Conservation (phyloP, 2,888 invertebrate genomes). For the Macaria liturata region DNA sequence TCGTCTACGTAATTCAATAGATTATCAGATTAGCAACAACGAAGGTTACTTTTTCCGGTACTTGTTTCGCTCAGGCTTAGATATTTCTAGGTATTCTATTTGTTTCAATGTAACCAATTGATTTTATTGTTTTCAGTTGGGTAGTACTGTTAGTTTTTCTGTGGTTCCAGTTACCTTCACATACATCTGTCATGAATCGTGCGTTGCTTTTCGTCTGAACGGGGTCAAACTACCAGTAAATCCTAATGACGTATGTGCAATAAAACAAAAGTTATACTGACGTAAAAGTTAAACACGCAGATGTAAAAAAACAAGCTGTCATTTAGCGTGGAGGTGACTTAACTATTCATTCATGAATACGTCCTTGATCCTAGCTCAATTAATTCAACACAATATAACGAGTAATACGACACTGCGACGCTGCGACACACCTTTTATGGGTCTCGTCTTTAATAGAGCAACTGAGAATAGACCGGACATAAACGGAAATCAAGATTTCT, state of each 20-base stretch:
- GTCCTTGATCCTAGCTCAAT: constrained; percentile 32
- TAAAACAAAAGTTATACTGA: too few relatives aligned
- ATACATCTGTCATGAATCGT: too few relatives aligned
- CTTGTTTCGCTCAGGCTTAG: constrained; percentile 9
- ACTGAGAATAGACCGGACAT: constrained; percentile 11
- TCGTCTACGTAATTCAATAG: constrained; percentile 12
- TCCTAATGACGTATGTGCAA: too few relatives aligned
- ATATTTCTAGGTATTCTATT: constrained; percentile 16
- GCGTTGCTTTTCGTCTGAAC: too few relatives aligned
- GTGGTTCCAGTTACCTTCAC: too few relatives aligned
- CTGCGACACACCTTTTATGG: constrained; percentile 26
- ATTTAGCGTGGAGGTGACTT: constrained; percentile 15
- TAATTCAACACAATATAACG: constrained; percentile 32
- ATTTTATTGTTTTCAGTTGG: too few relatives aligned
- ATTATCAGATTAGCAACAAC: constrained; percentile 27
- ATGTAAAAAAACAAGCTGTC: constrained; percentile 22
- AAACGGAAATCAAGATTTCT: constrained; percentile 34
- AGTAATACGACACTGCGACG: constrained; percentile 24
- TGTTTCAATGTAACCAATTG: too few relatives aligned
- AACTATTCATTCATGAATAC: constrained; percentile 27
- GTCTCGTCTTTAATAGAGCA: constrained; percentile 5
- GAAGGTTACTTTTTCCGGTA: constrained; percentile 28
- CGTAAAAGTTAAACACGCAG: background rate
- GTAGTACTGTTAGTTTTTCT: background rate
- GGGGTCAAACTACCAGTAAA: too few relatives aligned